A percentile compares a stretch with the other conserved stretches of the same genome.
Evolutionary conservation across 2,113 vertebrate species (phyloP).

Genomic region (Promerops cafer): DNA sequence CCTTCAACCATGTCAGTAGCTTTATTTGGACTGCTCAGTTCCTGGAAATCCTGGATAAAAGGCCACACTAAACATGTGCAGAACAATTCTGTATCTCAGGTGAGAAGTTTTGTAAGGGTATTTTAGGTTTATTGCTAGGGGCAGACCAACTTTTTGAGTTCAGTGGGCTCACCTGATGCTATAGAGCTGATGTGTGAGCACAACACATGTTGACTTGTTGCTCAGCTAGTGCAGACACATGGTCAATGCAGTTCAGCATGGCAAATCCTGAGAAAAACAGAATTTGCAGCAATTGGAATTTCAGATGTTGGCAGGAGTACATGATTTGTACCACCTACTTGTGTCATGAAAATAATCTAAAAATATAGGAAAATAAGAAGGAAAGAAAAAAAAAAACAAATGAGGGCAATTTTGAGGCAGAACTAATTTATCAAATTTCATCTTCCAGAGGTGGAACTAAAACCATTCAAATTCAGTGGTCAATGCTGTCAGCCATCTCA

Average conservation of each 20-base stretch:
- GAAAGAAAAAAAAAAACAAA: background rate
- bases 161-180: background rate
- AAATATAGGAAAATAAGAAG: background rate
- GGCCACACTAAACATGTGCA: background rate
- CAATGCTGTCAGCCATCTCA: accelerated
- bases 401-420: background rate
- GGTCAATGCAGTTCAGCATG: background rate
- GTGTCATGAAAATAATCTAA: background rate
- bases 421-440: background rate
- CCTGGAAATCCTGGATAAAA: background rate
- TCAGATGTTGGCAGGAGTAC: background rate
- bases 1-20: background rate
- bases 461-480: background rate
- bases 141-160: background rate
- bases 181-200: background rate
- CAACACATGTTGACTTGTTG: background rate
- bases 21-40: accelerated
- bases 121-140: background rate
- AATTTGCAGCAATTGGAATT: background rate
- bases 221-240: background rate
- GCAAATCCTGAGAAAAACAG: background rate
- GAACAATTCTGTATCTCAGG: background rate
- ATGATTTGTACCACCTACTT: background rate
- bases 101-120: background rate
- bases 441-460: background rate